Evolutionary conservation across 1,140 invertebrate species (phyloP).

Genomic region (Lineus longissimus): DNA sequence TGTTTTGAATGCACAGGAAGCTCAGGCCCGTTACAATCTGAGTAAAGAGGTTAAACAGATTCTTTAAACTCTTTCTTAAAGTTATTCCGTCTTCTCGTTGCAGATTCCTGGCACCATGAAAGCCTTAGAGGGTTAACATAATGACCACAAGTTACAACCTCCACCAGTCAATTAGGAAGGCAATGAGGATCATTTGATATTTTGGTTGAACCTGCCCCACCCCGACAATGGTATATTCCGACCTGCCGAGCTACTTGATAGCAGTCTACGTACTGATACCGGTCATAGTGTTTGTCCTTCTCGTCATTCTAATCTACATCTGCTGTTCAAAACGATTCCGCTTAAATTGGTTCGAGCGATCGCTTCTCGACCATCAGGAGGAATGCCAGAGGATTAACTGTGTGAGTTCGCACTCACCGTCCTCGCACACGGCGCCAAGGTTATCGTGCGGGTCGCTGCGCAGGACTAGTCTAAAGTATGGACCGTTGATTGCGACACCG

Average conservation of each 20-base stretch:
- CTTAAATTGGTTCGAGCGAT: slow-evolving; percentile 37
- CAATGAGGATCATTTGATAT: too few species aligned
- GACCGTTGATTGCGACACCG: slow-evolving; percentile 3
- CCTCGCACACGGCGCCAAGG: not conserved
- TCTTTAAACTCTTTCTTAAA: too few species aligned
- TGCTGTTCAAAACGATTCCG: slow-evolving; percentile 30
- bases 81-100: too few species aligned
- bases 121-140: too few species aligned
- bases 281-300: slow-evolving; percentile 18
- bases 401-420: not conserved
- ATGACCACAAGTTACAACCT: too few species aligned
- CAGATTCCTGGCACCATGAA: too few species aligned
- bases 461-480: slow-evolving; percentile 1
- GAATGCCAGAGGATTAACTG: not conserved
- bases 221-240: slow-evolving; percentile 5
- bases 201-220: not conserved
- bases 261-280: slow-evolving; percentile 27
- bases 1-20: too few species aligned
- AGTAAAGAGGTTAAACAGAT: too few species aligned
- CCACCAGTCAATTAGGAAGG: too few species aligned
- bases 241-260: slow-evolving; percentile 19
- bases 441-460: not conserved
- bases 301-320: slow-evolving; percentile 24
- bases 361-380: slow-evolving; percentile 20
- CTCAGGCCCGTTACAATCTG: too few species aligned